A percentile compares a stretch with the other conserved stretches of the same genome.
Conservation (phyloP, 2,888 invertebrate genomes). For the Dasysyrphus albostriatus region DNA sequence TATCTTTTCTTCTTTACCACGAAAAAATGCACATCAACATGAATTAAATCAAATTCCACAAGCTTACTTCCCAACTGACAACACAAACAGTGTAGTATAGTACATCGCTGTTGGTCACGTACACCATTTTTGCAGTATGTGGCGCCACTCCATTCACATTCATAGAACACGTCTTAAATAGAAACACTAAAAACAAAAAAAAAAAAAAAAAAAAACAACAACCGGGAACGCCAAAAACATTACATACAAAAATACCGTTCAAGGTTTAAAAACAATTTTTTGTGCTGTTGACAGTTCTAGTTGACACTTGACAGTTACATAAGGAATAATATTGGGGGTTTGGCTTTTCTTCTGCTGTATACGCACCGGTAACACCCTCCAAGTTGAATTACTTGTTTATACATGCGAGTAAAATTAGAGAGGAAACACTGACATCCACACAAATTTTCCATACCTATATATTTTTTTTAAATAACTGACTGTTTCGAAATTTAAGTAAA, state of each 20-base stretch:
- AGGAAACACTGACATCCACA: conserved; percentile 23
- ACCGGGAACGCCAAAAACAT: conserved; percentile 33
- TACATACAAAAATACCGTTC: conserved; percentile 15
- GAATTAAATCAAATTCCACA: neutral
- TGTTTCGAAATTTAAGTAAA: neutral
- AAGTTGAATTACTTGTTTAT: conserved; percentile 14
- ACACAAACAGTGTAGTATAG: neutral
- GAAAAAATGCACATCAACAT: neutral
- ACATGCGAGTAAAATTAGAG: conserved; percentile 25
- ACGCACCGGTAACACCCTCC: conserved; percentile 33
- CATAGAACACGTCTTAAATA: conserved; percentile 4
- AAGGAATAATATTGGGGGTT: conserved; percentile 31
- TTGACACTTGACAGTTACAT: conserved; percentile 54
- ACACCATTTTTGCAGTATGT: conserved; percentile 38
- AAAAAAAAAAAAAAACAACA: conserved; percentile 18
- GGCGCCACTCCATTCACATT: conserved; percentile 57
- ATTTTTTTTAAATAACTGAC: neutral
- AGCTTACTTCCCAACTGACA: neutral
- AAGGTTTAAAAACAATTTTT: conserved; percentile 39
- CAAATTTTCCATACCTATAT: neutral
- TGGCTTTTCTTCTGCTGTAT: conserved; percentile 25
- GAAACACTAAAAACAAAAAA: too few relatives aligned
- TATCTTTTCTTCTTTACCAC: neutral
- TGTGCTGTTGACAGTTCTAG: conserved; percentile 42
- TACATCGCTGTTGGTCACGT: conserved; percentile 63